Evolutionary conservation across 2,113 vertebrate genomes (phyloP).

Genomic region (Leucopternis melanops): DNA sequence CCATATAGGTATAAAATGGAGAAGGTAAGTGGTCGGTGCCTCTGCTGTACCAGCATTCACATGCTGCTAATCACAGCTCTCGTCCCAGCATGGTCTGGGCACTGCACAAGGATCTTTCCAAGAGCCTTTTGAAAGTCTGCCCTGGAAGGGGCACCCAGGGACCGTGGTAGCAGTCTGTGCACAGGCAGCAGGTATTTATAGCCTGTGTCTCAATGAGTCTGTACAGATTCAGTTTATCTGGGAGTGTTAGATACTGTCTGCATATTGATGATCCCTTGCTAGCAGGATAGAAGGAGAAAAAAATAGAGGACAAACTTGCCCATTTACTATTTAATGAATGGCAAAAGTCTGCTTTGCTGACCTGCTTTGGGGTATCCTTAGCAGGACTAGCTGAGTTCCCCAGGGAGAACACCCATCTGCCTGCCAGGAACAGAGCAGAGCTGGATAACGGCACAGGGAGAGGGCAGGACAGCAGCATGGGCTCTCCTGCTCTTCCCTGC

Average conservation of each 20-base stretch:
- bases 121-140: background rate
- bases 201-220: conserved; percentile 30
- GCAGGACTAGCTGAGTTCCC: background rate
- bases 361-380: background rate
- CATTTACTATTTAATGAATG: background rate
- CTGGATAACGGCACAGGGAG: background rate
- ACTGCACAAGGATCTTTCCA: background rate
- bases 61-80: background rate
- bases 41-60: background rate
- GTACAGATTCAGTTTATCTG: conserved; percentile 42
- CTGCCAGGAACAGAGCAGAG: background rate
- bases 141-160: background rate
- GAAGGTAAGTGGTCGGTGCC: background rate
- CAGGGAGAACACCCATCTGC: background rate
- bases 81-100: background rate
- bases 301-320: background rate
- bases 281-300: conserved; percentile 17
- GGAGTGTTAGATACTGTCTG: background rate
- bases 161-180: background rate
- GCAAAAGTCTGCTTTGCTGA: background rate
- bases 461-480: background rate
- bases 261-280: background rate
- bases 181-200: background rate
- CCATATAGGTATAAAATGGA: background rate
- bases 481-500: background rate